Evolutionary conservation across 2,797 vertebrate genomes (phyloP), one percentile per base, ranked within the genome.

Genomic region (Thaleichthys pacificus): DNA sequence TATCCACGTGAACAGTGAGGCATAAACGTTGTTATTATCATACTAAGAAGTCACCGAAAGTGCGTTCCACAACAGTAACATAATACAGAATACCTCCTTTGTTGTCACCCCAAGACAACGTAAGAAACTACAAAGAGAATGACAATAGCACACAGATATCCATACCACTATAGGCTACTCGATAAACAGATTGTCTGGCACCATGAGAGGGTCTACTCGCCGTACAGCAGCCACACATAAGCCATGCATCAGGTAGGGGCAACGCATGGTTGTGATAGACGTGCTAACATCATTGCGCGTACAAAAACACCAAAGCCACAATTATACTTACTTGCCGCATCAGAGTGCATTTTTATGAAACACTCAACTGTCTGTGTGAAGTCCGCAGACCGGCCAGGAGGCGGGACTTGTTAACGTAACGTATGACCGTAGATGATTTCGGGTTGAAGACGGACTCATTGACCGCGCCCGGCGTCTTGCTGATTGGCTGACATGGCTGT

Each of bases 281-380:
- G 19, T 58, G 67, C 54, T 62, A 22, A 61, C 68, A 5, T 35
- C 65, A 9, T 63, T 26, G 66, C 9, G 24, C 73, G 56, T 61
- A 75, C 67, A 62, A 70, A 75, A 17, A 49, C 69, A 67, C 63
- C 28, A 86, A 85, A 88, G 30, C 76, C 68, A 76, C 77, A 74
- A 80, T 77, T 86, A 73, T 73, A 98, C 97, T 98, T 96, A 98
- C 97, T 98, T 97, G 97, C 96, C 95, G 97, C 94, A 98, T 98
- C 96, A 95, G 97, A 98, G 97, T 98, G 97, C 97, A 98, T 99
- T 97, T 98, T 99, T 94, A 96, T 94, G 92, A 95, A 93, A 95
- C 96, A 95, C 93, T 93, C 91, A 92, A 93, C 95, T 93, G 94
- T 91, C 91, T 93, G 90, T 91, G 91, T 90, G 92, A 91, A 93